These are phyloP conservation scores for Petrocephalus zakoni DNA, from an alignment of 2,113 vertebrate genomes.

Conservation along the genomic window DNA sequence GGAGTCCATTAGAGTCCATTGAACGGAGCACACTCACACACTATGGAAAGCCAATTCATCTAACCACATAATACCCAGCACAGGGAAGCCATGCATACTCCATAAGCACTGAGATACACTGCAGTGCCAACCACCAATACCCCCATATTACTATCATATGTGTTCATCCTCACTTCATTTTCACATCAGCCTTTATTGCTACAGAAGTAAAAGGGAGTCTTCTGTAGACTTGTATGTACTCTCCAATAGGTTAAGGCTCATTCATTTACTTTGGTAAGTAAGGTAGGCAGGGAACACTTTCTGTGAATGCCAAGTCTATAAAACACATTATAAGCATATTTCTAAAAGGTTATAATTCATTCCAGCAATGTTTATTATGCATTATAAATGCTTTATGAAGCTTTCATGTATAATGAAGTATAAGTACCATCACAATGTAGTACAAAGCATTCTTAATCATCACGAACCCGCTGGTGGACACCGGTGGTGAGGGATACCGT, in stretches of 20 bases:
- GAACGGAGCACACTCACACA: background rate
- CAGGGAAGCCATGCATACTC: background rate
- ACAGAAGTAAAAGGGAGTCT: background rate
- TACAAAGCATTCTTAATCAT: background rate
- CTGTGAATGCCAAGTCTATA: background rate
- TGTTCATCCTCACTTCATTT: background rate
- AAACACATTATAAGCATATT: background rate
- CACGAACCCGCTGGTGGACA: too few relatives aligned
- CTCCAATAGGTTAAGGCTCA: background rate
- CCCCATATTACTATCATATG: background rate
- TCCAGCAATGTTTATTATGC: background rate
- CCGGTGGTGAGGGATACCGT: too few relatives aligned
- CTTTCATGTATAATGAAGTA: background rate
- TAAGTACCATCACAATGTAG: background rate
- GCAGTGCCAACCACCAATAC: background rate
- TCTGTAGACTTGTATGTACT: background rate
- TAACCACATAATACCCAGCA: background rate
- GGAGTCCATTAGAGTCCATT: background rate
- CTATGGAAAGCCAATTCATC: background rate
- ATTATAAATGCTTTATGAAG: background rate
- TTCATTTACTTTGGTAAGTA: background rate
- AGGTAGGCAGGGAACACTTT: background rate
- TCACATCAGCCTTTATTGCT: background rate
- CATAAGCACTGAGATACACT: background rate
- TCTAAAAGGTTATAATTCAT: background rate